Percentiles rank a stretch among this genome's conserved stretches.
These are phyloP conservation scores for Cettia cetti DNA, from an alignment of 2,113 vertebrate genomes.

Conservation along the genomic window DNA sequence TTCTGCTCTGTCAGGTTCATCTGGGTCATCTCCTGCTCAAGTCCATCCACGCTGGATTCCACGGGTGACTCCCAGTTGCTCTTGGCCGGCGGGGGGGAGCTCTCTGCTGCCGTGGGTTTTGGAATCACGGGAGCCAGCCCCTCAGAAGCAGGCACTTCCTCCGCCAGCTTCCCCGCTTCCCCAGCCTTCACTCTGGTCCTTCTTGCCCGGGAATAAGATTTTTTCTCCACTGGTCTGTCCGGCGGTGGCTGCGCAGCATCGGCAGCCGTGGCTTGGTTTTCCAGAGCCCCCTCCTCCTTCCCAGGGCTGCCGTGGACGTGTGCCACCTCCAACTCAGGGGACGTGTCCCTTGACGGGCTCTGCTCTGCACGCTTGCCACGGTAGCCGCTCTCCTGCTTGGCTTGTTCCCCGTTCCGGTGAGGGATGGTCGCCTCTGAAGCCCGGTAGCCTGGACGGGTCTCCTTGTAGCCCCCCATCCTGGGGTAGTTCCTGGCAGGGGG, in stretches of 20 bases:
- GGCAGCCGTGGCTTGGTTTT: slow-evolving; percentile 36
- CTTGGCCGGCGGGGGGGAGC: slow-evolving; percentile 62
- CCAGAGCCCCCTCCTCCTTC: slow-evolving; percentile 68
- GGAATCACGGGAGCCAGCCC: slow-evolving; percentile 52
- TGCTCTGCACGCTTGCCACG: slow-evolving; percentile 65
- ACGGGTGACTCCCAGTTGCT: slow-evolving; percentile 65
- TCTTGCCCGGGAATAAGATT: slow-evolving; percentile 91
- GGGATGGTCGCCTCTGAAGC: slow-evolving; percentile 28
- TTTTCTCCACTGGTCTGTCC: slow-evolving; percentile 89
- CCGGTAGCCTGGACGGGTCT: slow-evolving; percentile 68
- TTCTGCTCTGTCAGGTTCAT: slow-evolving; percentile 84
- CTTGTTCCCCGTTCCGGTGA: slow-evolving; percentile 57
- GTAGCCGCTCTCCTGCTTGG: slow-evolving; percentile 61
- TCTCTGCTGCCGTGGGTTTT: slow-evolving; percentile 54
- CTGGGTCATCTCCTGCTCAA: slow-evolving; percentile 87
- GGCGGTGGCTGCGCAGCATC: slow-evolving; percentile 55
- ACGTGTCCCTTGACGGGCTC: slow-evolving; percentile 47
- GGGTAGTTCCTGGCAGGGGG: slow-evolving; percentile 66
- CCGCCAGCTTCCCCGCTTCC: slow-evolving; percentile 85
- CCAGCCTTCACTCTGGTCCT: slow-evolving; percentile 89
- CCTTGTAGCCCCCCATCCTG: slow-evolving; percentile 73
- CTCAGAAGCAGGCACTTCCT: slow-evolving; percentile 72
- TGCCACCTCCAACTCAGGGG: slow-evolving; percentile 55
- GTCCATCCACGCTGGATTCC: slow-evolving; percentile 72
- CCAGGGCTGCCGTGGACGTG: slow-evolving; percentile 40